Evolutionary conservation across 2,113 vertebrate species (phyloP).

Genomic region (Sinocyclocheilus rhinocerous): DNA sequence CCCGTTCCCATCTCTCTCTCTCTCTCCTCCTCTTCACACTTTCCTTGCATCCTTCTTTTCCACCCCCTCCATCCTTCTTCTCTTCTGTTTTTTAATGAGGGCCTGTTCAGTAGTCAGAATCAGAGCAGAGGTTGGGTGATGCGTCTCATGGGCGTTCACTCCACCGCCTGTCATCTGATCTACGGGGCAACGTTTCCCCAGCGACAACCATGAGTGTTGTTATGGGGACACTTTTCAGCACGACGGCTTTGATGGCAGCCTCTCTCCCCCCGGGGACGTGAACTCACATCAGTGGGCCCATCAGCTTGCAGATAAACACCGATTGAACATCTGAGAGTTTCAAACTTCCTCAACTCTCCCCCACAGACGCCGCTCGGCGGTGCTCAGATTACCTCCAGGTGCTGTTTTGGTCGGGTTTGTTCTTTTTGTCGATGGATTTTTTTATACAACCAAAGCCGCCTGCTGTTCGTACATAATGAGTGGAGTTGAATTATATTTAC

Average conservation of each 20-base stretch:
- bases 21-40: not conserved
- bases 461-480: constrained; percentile 30
- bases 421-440: constrained; percentile 13
- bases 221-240: constrained; percentile 46
- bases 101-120: constrained; percentile 22
- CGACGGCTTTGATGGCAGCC: constrained; percentile 31
- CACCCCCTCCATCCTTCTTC: constrained; percentile 17
- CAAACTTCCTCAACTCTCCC: constrained; percentile 29
- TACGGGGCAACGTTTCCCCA: constrained; percentile 25
- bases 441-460: constrained; percentile 20
- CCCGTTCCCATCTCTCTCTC: not conserved
- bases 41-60: not conserved
- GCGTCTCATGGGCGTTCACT: not conserved
- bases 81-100: not conserved
- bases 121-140: constrained; percentile 14
- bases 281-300: constrained; percentile 33
- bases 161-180: constrained; percentile 34
- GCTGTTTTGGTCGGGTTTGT: constrained; percentile 56
- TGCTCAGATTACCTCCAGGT: constrained; percentile 64
- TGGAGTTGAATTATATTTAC: constrained; percentile 3
- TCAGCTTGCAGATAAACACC: constrained; percentile 40
- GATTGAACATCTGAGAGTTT: constrained; percentile 30
- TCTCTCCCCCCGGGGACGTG: constrained; percentile 36
- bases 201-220: constrained; percentile 34
- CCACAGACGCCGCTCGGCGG: constrained; percentile 31